These are phyloP conservation scores for Argentina silus DNA, from an alignment of 2,797 vertebrate genomes.

Conservation along the genomic window DNA sequence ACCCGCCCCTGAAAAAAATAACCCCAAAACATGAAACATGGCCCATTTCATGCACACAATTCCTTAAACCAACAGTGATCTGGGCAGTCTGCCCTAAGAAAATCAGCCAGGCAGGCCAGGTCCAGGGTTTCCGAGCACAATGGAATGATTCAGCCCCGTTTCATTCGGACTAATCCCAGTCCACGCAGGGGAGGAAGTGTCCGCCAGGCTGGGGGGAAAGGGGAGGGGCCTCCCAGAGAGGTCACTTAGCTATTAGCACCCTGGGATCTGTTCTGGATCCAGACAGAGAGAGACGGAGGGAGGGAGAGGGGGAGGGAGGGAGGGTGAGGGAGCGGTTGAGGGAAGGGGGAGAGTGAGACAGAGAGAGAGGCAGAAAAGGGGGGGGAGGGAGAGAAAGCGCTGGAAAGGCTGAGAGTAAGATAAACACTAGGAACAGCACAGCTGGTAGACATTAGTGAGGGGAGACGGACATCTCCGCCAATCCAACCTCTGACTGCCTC, in stretches of 20 bases:
- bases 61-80: slow-evolving; percentile 16
- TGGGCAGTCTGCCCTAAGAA: not conserved
- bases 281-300: slow-evolving; percentile 1
- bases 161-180: not conserved
- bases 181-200: not conserved
- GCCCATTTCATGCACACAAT: slow-evolving; percentile 1
- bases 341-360: slow-evolving; percentile 1
- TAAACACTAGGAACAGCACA: slow-evolving; percentile 39
- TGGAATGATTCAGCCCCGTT: not conserved
- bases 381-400: not conserved
- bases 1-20: not conserved
- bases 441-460: slow-evolving; percentile 69
- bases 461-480: slow-evolving; percentile 61
- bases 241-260: not conserved
- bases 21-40: not conserved
- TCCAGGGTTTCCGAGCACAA: not conserved
- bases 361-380: not conserved
- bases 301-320: not conserved
- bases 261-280: slow-evolving; percentile 5
- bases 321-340: not conserved
- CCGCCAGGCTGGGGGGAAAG: not conserved
- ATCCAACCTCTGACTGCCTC: slow-evolving; percentile 51
- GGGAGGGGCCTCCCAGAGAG: not conserved
- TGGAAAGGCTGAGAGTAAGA: slow-evolving; percentile 3
- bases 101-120: not conserved